Base-by-base conservation (phyloP, 1,140 invertebrate genomes). In the Arctopsyche grandis region DNA sequence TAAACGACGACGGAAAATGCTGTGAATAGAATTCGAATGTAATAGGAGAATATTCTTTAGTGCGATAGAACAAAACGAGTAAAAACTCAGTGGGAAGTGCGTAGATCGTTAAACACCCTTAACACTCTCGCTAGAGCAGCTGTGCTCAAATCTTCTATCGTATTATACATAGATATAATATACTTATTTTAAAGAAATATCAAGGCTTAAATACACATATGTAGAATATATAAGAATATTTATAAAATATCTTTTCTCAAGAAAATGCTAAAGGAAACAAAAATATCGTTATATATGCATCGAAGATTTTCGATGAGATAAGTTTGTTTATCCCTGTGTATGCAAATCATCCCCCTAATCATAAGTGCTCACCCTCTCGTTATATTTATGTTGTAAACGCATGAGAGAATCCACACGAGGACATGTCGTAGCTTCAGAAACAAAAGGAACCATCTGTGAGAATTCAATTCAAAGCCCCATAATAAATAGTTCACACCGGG, bases 31-130 rank as follows among this genome's bases (percentile, higher is more conserved):
- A 63, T 56, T 26, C 24, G 24, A 29, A 52, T 10, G 63, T 26
- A 76, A 76, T 76, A 76, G 44, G 70, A 38, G 74, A 76, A 76
- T 43, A 76, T 21, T 76, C 74, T 76, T 76, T 76, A 44, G 16
- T 16, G 9, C 14, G 14, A 16, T 76, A 63, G 74, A 76, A 76
- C 74, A 76, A 76, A 76, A 76, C 22, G 21, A 29, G 12, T 29
- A 75, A 76, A 52, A 76, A 76, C 56, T n/a, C 56, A 14, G 56
- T 52, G 24, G 56, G 56, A 22, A 60, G 70, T 38, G 46, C 48
- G 38, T 74, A 74, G 44, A 74, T 74, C 70, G 70, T 74, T 74
- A 74, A 48, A 56, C 44, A 74, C 70, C 46, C 19, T 19, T 5
- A 52, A 52, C 48, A 14, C 48, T 66, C 24, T 16, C 16, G 38